Percentiles rank a stretch among this genome's conserved stretches.
Conservation (phyloP, 2,797 vertebrate species). For the Urophycis tenuis region DNA sequence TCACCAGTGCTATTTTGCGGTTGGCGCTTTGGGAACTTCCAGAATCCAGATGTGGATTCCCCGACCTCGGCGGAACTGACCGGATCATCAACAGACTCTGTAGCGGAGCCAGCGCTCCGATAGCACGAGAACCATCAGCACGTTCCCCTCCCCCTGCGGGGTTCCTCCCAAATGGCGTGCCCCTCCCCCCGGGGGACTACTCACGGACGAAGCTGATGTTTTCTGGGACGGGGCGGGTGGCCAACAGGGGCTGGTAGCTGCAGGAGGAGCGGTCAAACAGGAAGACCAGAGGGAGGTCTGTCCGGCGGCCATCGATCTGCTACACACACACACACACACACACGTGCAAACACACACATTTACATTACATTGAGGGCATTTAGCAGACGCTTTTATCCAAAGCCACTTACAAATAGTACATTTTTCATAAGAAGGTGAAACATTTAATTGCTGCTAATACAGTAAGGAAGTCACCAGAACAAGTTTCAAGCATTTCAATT, state of each 20-base stretch:
- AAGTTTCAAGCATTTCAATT: too few species aligned
- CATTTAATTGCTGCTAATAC: too few species aligned
- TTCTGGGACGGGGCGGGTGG: slow-evolving; percentile 81
- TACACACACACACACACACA: slow-evolving; percentile 43
- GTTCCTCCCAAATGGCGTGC: not conserved
- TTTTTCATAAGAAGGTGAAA: too few species aligned
- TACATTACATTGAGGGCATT: too few species aligned
- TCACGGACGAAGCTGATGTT: slow-evolving; percentile 90
- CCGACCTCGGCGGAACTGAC: not conserved
- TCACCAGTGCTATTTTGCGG: not conserved
- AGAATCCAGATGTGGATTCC: not conserved
- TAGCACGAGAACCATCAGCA: too few species aligned
- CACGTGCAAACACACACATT: too few species aligned
- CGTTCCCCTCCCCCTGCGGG: not conserved
- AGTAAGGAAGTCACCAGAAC: too few species aligned
- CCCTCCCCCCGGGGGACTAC: too few species aligned
- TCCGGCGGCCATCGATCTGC: slow-evolving; percentile 78
- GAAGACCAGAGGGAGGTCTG: slow-evolving; percentile 85
- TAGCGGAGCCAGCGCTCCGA: too few species aligned
- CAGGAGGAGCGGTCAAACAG: slow-evolving; percentile 90
- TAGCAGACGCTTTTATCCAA: too few species aligned
- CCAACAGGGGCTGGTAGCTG: slow-evolving; percentile 84
- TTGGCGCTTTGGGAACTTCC: not conserved
- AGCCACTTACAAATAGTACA: too few species aligned
- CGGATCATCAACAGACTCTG: too few species aligned